Evolutionary conservation across 2,797 vertebrate species (phyloP).

Genomic region (Sciurus carolinensis): DNA sequence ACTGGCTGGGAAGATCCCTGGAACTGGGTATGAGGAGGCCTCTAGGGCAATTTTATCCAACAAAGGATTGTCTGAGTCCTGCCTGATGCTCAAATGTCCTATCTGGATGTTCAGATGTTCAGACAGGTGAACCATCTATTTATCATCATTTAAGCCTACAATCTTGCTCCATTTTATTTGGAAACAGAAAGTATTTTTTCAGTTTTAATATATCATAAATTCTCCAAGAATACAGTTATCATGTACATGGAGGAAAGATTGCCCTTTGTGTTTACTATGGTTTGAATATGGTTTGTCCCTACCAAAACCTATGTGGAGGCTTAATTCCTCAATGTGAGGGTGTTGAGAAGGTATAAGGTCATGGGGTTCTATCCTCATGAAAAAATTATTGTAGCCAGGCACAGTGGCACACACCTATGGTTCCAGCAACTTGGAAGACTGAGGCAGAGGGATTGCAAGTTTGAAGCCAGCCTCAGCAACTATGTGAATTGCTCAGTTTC

Average conservation of each 20-base stretch:
- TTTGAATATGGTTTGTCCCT: neutral
- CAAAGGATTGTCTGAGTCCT: neutral
- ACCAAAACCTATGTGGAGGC: neutral
- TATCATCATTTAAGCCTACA: neutral
- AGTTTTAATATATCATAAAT: neutral
- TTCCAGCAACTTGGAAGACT: no score
- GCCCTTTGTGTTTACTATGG: neutral
- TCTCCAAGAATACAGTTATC: neutral
- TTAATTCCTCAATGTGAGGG: neutral
- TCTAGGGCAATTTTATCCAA: neutral
- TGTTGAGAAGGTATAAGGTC: neutral
- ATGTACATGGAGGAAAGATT: neutral
- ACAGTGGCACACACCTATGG: no score
- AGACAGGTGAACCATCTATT: neutral
- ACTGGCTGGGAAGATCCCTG: neutral
- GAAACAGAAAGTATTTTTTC: slow-evolving; percentile 13
- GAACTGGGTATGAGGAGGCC: neutral
- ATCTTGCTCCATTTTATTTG: neutral
- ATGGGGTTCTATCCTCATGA: neutral
- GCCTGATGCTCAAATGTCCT: neutral
- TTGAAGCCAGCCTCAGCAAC: no score
- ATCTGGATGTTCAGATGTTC: slow-evolving; percentile 36
- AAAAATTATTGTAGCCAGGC: neutral
- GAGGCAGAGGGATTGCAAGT: no score
- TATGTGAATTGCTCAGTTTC: no score